phyloP scores from a whole-genome alignment of 2,797 vertebrate species.

The Peromyscus attwateri region DNA sequence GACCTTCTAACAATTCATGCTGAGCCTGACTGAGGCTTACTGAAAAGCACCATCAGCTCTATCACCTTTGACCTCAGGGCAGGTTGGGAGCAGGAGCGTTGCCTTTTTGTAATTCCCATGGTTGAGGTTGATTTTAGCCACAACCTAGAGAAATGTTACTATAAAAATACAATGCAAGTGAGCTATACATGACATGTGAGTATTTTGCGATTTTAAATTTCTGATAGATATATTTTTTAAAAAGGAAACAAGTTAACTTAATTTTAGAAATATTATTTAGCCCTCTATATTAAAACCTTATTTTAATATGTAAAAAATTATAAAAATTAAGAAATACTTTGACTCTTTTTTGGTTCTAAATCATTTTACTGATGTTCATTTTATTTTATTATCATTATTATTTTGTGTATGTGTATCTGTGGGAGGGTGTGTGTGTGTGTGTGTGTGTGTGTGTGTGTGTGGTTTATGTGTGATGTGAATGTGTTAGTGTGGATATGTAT shows the following conservation, averaged over 20 bases:
- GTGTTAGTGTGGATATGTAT: background rate
- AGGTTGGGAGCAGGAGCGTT: background rate
- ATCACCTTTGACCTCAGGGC: background rate
- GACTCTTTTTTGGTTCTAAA: background rate
- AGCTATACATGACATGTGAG: background rate
- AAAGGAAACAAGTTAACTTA: background rate
- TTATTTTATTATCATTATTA: background rate
- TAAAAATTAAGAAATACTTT: background rate
- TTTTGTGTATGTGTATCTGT: background rate
- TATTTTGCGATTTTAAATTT: slow-evolving; percentile 2
- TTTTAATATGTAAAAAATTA: background rate
- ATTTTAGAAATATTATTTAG: slow-evolving; percentile 48
- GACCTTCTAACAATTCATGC: too few relatives aligned
- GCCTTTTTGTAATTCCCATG: background rate
- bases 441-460: background rate
- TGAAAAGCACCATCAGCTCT: background rate
- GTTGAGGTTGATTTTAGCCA: background rate
- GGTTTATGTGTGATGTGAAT: background rate
- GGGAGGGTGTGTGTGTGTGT: background rate
- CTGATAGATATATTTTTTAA: background rate
- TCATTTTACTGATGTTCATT: background rate
- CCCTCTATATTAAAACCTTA: background rate
- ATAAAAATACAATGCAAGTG: background rate
- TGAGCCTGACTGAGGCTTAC: background rate
- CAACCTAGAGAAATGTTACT: background rate